Base-by-base conservation (phyloP, 2,113 vertebrate species). In the Phaethornis superciliosus region DNA sequence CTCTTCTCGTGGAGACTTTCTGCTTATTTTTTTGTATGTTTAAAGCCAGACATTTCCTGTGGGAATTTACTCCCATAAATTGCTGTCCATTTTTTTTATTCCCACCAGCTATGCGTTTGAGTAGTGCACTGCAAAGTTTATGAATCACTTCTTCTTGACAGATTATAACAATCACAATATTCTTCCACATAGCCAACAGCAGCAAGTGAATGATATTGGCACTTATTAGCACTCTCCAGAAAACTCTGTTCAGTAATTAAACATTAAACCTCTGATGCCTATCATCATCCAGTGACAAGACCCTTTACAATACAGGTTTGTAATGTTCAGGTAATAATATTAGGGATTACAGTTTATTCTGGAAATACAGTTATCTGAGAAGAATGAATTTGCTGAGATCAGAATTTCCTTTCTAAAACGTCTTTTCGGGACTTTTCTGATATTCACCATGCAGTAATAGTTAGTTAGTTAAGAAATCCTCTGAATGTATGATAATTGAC, bases 201-300 rank as follows among this genome's bases (percentile, higher is more conserved):
- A 93, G 68, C 85, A 17, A 83, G 82, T 83, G 92, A 92, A 37
- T 74, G 82, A 70, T 94, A 85, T 42, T 30, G 88, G 90, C 76
- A 56, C 85, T 90, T 85, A 95, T 40, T 40, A 40, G 40, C 40
- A 78, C 60, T 90, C 79, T 90, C 46, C 52, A 78, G 85, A 89
- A 96, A 95, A 96, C 89, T 94, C 83, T 83, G 68, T 52, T 93
- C 76, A 81, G 94, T 96, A 96, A 95, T 94, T 95, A 95, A 96
- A 90, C 85, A 63, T 81, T 95, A 85, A 89, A 70, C 27, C 60
- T 83, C 79, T 88, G 93, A 88, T 79, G 71, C 78, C 68, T 71
- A 28, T 83, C 89, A 94, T 94, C 76, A 46, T 74, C 95, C 91
- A 90, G 76, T 85, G 79, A 55, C 75, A 85, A 93, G 56, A 35